A percentile compares a stretch with the other conserved stretches of the same genome.
Conservation (phyloP, 2,113 vertebrate genomes). For the Corvus moneduloides region DNA sequence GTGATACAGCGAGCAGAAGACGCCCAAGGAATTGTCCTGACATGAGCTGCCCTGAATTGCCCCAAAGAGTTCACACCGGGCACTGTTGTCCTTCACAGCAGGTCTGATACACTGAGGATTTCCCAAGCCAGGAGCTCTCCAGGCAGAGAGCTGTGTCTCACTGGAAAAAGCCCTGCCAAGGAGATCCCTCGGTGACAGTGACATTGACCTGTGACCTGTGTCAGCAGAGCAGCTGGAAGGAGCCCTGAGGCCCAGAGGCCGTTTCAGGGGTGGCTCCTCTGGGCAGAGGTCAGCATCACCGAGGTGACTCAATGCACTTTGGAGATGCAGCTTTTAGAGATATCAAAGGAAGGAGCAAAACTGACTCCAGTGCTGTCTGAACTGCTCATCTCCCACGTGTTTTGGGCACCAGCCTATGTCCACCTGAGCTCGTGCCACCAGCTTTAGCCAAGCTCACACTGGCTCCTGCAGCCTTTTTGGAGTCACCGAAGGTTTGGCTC, state of each 20-base stretch:
- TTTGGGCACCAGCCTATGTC: not conserved
- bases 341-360: not conserved
- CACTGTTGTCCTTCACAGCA: not conserved
- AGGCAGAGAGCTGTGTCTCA: not conserved
- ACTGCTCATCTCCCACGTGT: rapidly evolving
- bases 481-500: not conserved
- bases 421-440: rapidly evolving
- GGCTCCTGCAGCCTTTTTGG: not conserved
- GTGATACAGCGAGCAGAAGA: not conserved
- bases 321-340: not conserved
- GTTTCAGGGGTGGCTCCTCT: rapidly evolving
- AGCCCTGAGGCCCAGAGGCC: not conserved
- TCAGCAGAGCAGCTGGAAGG: not conserved
- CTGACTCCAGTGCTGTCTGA: not conserved
- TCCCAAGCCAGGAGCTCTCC: conserved; percentile 1
- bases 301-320: not conserved
- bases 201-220: rapidly evolving
- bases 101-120: not conserved
- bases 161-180: not conserved
- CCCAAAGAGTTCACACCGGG: not conserved
- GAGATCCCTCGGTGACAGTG: not conserved
- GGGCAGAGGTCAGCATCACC: not conserved
- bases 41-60: conserved; percentile 26
- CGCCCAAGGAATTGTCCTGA: conserved; percentile 3
- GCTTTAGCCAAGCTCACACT: not conserved